These are phyloP conservation scores for Amphibalanus amphitrite DNA, from an alignment of 1,140 invertebrate genomes.

Conservation along the genomic window DNA sequence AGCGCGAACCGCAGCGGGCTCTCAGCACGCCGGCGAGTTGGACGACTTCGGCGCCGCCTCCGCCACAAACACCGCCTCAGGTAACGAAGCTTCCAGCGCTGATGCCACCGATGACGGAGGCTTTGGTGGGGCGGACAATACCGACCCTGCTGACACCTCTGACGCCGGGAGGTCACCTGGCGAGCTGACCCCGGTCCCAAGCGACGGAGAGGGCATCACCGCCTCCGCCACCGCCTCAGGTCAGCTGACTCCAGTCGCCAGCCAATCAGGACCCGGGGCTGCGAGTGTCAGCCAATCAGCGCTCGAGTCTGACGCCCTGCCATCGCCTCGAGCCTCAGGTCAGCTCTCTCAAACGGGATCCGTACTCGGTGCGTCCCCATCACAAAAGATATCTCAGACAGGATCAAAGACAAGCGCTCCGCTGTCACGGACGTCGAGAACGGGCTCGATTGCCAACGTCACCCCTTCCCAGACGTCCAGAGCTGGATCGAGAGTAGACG, in stretches of 20 bases:
- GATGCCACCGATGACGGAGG: no score
- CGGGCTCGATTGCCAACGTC: not conserved
- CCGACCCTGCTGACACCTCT: not conserved
- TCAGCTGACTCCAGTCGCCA: not conserved
- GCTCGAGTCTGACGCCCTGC: not conserved
- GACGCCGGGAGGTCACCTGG: no score
- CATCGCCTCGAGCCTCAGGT: not conserved
- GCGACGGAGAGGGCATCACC: no score
- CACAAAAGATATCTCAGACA: not conserved
- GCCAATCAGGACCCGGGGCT: not conserved
- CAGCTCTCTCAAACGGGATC: not conserved
- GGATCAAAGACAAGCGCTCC: not conserved
- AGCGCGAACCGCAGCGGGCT: no score
- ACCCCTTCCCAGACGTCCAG: not conserved
- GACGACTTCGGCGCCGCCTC: no score
- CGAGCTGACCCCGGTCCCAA: no score
- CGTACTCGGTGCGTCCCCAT: not conserved
- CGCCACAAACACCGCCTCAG: no score
- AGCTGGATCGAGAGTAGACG: not conserved
- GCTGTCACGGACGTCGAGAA: not conserved
- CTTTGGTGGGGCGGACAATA: no score
- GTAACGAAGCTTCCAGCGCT: no score
- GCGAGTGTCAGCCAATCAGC: not conserved
- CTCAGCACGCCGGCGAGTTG: no score
- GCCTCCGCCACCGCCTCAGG: not conserved